phyloP scores from a whole-genome alignment of 1,140 invertebrate genomes.

The Euglossa dilemma region DNA sequence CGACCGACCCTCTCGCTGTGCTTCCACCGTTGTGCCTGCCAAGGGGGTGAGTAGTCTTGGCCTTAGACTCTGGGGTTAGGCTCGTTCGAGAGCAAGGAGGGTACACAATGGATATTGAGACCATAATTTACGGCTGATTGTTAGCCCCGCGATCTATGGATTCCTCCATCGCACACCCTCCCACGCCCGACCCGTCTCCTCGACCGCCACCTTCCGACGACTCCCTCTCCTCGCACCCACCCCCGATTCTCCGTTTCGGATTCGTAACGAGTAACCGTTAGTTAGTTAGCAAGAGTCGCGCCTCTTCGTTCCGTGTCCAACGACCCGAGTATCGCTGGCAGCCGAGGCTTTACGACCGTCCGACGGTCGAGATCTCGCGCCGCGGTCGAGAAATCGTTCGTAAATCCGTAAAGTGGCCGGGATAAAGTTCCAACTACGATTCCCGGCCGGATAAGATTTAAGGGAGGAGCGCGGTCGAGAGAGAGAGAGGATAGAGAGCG shows the following conservation, averaged over 20 bases:
- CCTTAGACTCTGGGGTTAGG: conserved; percentile 80
- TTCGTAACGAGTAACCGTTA: conserved; percentile 67
- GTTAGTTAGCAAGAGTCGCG: too few relatives aligned
- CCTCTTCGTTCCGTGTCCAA: not conserved
- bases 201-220: conserved; percentile 62
- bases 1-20: conserved; percentile 51
- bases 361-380: conserved; percentile 11
- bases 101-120: conserved; percentile 84
- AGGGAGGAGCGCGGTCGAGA: not conserved
- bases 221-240: conserved; percentile 59
- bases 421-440: not conserved
- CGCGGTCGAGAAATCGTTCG: not conserved
- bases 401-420: not conserved
- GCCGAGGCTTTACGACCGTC: conserved; percentile 8
- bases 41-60: conserved; percentile 80
- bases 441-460: not conserved
- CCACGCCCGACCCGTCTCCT: conserved; percentile 43
- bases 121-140: conserved; percentile 84
- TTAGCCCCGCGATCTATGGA: conserved; percentile 82
- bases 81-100: conserved; percentile 75
- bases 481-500: not conserved
- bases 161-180: conserved; percentile 74
- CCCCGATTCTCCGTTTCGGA: conserved; percentile 79
- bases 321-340: conserved; percentile 7
- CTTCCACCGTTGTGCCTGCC: conserved; percentile 38